These are phyloP conservation scores for Portunus trituberculatus DNA, from an alignment of 1,140 invertebrate genomes.

Conservation along the genomic window DNA sequence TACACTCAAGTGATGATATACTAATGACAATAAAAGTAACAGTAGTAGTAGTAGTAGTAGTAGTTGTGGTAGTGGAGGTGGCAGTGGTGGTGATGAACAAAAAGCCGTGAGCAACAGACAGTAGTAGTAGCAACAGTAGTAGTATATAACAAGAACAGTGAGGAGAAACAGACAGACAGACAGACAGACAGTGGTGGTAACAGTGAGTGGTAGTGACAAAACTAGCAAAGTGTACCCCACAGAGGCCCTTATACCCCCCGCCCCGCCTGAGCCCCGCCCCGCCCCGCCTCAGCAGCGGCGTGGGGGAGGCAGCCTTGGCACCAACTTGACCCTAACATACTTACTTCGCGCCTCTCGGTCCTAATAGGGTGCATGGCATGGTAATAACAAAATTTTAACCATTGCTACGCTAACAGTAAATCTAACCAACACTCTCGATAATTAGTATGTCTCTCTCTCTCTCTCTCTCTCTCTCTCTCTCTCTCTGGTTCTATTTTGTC, in stretches of 20 bases:
- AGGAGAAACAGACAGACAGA: neutral
- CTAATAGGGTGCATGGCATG: conserved; percentile 75
- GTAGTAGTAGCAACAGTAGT: no score
- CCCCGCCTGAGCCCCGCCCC: neutral
- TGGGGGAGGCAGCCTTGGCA: neutral
- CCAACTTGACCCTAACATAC: conserved; percentile 54
- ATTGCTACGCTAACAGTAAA: conserved; percentile 70
- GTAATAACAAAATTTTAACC: conserved; percentile 74
- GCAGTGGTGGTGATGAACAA: neutral
- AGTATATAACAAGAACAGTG: no score
- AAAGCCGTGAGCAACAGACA: no score
- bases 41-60: neutral
- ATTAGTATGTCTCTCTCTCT: neutral
- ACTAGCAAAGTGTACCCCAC: conserved; percentile 16
- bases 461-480: no score
- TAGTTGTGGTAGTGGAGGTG: neutral
- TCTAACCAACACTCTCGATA: conserved; percentile 45
- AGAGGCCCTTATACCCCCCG: conserved; percentile 21
- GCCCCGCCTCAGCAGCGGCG: neutral
- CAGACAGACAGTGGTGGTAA: neutral
- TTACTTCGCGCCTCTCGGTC: conserved; percentile 73
- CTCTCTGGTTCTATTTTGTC: no score
- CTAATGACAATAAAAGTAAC: neutral
- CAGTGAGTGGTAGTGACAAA: neutral
- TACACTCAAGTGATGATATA: neutral